Evolutionary conservation across 2,113 vertebrate genomes (phyloP), one percentile per base, ranked within the genome.

Genomic region (Catharus bicknelli): DNA sequence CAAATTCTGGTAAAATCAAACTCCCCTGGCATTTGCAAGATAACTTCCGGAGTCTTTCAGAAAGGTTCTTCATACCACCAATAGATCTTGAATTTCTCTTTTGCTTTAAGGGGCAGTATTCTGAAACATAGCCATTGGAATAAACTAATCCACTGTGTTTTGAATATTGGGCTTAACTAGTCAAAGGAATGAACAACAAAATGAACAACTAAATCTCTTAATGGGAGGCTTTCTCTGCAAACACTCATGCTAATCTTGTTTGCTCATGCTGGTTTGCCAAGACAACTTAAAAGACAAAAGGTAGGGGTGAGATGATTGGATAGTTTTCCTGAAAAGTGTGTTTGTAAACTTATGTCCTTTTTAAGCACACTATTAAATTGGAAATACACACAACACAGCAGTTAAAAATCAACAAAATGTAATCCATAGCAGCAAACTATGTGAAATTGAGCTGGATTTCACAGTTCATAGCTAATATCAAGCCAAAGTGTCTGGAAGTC

Each of bases 361-460:
- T 62, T 85, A 79, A 90, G 67, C 22, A 27, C 4, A 3, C 3
- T 57, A 13, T 58, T 72, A 59, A 75, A 43, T 30, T 29, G 61
- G 30, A 68, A 43, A 43, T 54, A 36, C 13, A 23, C 0, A 1
- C 20, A 59, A 23, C 0, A 1, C 22, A 59, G 23, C 54, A 48
- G 62, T 80, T 86, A 59, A 90, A 93, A 90, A 45, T 36, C 42
- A 55, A 47, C 42, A 58, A 36, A 85, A 51, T 1, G 2, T 79
- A 79, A 72, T 85, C 29, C 0, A 4, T 25, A 76, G 36, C 58
- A 83, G 63, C 64, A 66, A 58, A 42, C 45, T 68, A 7, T 50
- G 2, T 38, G 15, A 57, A 77, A 26, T 16, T 42, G 55, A 66
- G 59, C 34, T 5, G 6, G 30, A 50, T 85, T 75, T 82, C 40